Evolutionary conservation across 2,113 vertebrate genomes (phyloP), one percentile per base, ranked within the genome.

Genomic region (Mus pahari): DNA sequence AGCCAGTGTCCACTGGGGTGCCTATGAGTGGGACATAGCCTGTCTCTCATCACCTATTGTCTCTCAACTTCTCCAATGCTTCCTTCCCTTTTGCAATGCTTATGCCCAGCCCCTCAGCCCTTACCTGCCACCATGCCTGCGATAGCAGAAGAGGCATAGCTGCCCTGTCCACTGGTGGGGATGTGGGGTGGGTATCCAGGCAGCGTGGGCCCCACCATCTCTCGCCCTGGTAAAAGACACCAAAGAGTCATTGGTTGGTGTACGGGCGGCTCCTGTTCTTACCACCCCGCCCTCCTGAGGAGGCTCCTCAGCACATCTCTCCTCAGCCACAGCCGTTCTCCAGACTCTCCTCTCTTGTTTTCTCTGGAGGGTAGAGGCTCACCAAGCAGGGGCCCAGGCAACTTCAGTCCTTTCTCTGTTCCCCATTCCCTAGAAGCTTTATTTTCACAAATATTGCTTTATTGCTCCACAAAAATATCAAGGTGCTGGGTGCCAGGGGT

Each of bases 131-230:
- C 99, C 99, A 99, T 99, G 97, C 99, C 99, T 1, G 99, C 99
- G 97, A 99, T 99, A 96, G 99, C 98, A 6, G 99, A 99, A 64
- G 99, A 99, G 36, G 99, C 98, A 97, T 99, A 99, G 90, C 99
- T 98, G 24, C 99, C 97, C 98, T 99, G 99, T 70, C 99, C 98
- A 1, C 98, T 98, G 50, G 98, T 98, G 50, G 99, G 99, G 97
- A 99, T 99, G 98, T 99, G 99, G 73, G 99, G 99, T 33, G 99
- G 99, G 97, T 99, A 99, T 55, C 99, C 99, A 0, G 99, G 99
- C 88, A 99, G 98, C 28, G 99, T 99, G 97, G 99, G 99, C 97
- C 99, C 99, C 96, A 99, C 99, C 99, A 99, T 99, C 96, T 99
- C 99, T 94, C 99, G 98, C 89, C 99, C 99, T 99, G 96, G 60